Conservation (phyloP, 2,888 invertebrate species). For the Pandemis heparana region DNA sequence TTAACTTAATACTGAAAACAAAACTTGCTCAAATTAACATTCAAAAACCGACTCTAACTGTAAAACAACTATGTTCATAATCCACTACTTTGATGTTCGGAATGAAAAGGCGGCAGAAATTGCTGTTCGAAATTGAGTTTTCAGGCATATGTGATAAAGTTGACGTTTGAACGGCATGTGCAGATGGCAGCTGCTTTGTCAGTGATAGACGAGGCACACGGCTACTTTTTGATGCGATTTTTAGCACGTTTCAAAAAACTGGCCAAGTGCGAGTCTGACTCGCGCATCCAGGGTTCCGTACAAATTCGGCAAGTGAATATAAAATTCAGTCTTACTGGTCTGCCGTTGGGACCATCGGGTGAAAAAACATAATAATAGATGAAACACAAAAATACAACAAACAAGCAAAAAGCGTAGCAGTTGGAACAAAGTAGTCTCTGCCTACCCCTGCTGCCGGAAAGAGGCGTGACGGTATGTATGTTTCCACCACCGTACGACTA, state of each 20-base stretch:
- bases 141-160: neutral
- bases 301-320: too few relatives aligned
- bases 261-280: neutral
- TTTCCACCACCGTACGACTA: too few relatives aligned
- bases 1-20: slow-evolving; percentile 6
- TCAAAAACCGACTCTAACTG: neutral
- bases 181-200: neutral
- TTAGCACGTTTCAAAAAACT: neutral
- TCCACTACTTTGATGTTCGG: neutral
- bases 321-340: too few relatives aligned
- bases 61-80: neutral
- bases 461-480: too few relatives aligned
- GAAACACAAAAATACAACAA: too few relatives aligned
- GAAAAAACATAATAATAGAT: too few relatives aligned
- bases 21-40: neutral
- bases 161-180: neutral
- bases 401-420: too few relatives aligned
- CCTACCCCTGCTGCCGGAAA: too few relatives aligned
- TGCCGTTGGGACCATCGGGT: too few relatives aligned
- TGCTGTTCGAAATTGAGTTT: neutral
- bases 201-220: neutral
- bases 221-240: neutral
- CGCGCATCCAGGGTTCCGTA: too few relatives aligned
- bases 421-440: too few relatives aligned
- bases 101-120: neutral